Conservation (phyloP, 2,113 vertebrate species). For the Nematolebias whitei region DNA sequence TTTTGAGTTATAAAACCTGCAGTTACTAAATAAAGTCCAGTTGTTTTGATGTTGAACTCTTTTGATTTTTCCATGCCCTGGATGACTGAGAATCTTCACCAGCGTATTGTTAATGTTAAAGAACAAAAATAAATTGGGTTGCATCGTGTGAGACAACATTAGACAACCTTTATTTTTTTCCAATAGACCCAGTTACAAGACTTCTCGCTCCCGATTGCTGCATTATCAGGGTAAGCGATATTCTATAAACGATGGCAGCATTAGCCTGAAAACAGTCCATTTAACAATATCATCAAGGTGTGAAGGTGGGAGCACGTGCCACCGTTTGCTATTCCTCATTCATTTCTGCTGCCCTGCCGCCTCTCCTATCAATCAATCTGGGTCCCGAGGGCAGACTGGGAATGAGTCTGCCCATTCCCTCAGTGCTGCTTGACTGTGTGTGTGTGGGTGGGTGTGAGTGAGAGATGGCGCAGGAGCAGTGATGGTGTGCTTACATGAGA, state of each 20-base stretch:
- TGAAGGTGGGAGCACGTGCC: conserved; percentile 23
- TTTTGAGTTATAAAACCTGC: no score
- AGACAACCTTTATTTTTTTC: background rate
- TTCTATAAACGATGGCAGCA: conserved; percentile 31
- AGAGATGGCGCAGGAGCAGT: conserved; percentile 1
- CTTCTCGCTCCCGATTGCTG: conserved; percentile 7
- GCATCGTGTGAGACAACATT: background rate
- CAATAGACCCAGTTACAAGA: background rate
- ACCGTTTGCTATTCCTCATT: conserved; percentile 54
- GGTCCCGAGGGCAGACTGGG: conserved; percentile 58
- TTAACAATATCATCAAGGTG: conserved; percentile 54
- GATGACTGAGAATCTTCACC: no score
- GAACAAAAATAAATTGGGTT: background rate
- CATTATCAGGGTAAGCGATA: conserved; percentile 12
- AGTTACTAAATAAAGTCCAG: no score
- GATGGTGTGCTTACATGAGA: conserved; percentile 16
- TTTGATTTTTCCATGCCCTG: no score
- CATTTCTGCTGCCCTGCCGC: conserved; percentile 51
- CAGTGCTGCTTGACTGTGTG: conserved; percentile 34
- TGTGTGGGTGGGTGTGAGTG: conserved; percentile 13
- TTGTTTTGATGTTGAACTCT: no score
- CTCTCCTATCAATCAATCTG: conserved; percentile 68
- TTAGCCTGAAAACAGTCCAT: conserved; percentile 59
- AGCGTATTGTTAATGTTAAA: background rate
- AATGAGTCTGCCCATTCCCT: conserved; percentile 62